Conservation (phyloP, 1,140 invertebrate species). For the Cydia pomonella region DNA sequence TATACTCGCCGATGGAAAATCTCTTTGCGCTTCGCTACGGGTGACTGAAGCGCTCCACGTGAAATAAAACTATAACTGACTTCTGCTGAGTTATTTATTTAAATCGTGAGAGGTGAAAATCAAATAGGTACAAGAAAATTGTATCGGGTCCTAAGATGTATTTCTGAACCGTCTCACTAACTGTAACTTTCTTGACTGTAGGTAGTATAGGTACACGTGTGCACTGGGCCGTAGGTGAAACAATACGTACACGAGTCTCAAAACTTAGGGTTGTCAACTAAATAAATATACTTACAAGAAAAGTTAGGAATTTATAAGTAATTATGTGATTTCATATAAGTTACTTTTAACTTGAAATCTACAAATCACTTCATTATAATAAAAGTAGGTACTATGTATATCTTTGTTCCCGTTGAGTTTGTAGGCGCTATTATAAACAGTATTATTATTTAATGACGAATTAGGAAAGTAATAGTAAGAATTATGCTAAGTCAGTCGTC, state of each 20-base stretch:
- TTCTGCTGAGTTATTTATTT: too few species aligned
- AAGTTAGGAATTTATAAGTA: too few species aligned
- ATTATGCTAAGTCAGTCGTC: neutral
- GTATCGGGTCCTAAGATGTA: neutral
- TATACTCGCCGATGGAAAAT: neutral
- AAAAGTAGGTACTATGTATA: too few species aligned
- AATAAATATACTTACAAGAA: neutral
- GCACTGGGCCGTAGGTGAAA: slow-evolving; percentile 71
- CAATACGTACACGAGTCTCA: slow-evolving; percentile 62
- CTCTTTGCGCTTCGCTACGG: neutral
- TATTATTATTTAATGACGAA: neutral
- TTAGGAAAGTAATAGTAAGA: neutral
- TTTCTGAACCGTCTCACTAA: slow-evolving; percentile 11
- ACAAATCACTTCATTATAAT: too few species aligned
- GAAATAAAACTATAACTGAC: neutral
- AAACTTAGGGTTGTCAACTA: slow-evolving; percentile 10
- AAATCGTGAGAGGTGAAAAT: too few species aligned
- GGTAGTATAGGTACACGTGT: slow-evolving; percentile 36
- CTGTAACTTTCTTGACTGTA: slow-evolving; percentile 24
- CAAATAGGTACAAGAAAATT: neutral
- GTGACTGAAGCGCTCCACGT: neutral
- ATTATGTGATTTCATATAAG: too few species aligned
- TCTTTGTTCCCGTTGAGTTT: too few species aligned
- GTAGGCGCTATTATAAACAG: too few species aligned
- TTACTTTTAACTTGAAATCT: too few species aligned